Percentiles rank a stretch among this genome's conserved stretches.
These are phyloP conservation scores for Hymenopus coronatus DNA, from an alignment of 2,888 invertebrate species.

Conservation along the genomic window DNA sequence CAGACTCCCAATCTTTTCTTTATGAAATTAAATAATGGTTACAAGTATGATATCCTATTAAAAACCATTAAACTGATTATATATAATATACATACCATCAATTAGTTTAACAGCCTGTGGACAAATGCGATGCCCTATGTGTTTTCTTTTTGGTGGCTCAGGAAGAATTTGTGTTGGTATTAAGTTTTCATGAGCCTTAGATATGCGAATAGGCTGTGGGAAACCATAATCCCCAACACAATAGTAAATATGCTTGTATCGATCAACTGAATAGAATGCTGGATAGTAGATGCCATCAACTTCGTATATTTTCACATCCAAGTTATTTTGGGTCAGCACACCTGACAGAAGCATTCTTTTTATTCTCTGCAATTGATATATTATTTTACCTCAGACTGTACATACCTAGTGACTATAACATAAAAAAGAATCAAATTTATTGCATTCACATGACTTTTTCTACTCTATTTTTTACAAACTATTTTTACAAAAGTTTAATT, in stretches of 20 bases:
- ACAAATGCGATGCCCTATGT: neutral
- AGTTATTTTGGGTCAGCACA: constrained; percentile 46
- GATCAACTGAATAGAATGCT: constrained; percentile 48
- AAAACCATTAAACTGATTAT: neutral
- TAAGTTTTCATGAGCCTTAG: neutral
- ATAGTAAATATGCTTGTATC: constrained; percentile 57
- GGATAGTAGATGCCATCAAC: constrained; percentile 45
- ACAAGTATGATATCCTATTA: too few species aligned
- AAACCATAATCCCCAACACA: constrained; percentile 43
- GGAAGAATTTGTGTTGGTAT: constrained; percentile 41
- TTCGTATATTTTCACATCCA: constrained; percentile 49
- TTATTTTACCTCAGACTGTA: too few species aligned
- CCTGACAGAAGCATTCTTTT: constrained; percentile 46
- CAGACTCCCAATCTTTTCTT: too few species aligned
- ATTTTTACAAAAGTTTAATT: too few species aligned
- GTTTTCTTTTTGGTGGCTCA: neutral
- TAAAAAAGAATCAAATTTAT: too few species aligned
- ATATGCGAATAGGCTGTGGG: neutral
- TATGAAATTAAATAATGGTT: neutral
- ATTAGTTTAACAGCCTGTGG: neutral
- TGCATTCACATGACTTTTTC: too few species aligned
- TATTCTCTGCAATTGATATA: constrained; percentile 42
- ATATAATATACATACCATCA: neutral
- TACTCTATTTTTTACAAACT: too few species aligned
- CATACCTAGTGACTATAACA: too few species aligned